Evolutionary conservation across 1,140 invertebrate genomes (phyloP).

Genomic region (Pollicipes pollicipes): DNA sequence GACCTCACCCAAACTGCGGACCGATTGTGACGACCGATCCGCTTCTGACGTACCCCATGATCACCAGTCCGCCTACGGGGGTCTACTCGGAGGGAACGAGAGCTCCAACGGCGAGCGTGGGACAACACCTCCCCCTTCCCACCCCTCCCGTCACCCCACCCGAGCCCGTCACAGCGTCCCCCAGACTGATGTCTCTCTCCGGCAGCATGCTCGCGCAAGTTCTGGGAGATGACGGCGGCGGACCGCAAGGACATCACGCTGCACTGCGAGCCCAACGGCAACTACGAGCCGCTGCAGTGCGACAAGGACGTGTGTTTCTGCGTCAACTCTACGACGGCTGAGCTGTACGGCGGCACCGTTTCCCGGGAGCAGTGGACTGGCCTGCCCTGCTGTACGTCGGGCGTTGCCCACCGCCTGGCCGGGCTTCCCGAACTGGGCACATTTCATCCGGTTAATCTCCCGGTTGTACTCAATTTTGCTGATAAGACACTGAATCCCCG

Average conservation of each 20-base stretch:
- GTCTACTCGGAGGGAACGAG: too few relatives aligned
- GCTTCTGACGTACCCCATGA: too few relatives aligned
- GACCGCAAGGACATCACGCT: constrained; percentile 29
- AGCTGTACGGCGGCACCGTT: constrained; percentile 30
- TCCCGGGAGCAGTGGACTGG: constrained; percentile 31
- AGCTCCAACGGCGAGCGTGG: too few relatives aligned
- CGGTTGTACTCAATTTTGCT: too few relatives aligned
- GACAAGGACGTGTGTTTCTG: constrained; percentile 42
- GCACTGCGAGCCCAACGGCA: constrained; percentile 37
- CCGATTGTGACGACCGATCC: too few relatives aligned
- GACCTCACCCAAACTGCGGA: too few relatives aligned
- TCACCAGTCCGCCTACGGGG: too few relatives aligned
- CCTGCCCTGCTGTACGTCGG: constrained; percentile 38
- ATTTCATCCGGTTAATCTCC: too few relatives aligned
- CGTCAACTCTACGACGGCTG: constrained; percentile 33
- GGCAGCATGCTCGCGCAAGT: constrained; percentile 14
- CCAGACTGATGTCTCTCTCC: background rate
- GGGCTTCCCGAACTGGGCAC: too few relatives aligned
- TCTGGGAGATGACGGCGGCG: constrained; percentile 29
- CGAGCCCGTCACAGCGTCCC: background rate
- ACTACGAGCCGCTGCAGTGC: constrained; percentile 41
- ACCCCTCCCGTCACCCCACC: constrained; percentile 6
- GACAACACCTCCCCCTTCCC: constrained; percentile 11
- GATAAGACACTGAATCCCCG: too few relatives aligned
- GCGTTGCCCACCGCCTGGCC: background rate